Evolutionary conservation across 2,888 invertebrate species (phyloP).

Genomic region (Helleia helle): DNA sequence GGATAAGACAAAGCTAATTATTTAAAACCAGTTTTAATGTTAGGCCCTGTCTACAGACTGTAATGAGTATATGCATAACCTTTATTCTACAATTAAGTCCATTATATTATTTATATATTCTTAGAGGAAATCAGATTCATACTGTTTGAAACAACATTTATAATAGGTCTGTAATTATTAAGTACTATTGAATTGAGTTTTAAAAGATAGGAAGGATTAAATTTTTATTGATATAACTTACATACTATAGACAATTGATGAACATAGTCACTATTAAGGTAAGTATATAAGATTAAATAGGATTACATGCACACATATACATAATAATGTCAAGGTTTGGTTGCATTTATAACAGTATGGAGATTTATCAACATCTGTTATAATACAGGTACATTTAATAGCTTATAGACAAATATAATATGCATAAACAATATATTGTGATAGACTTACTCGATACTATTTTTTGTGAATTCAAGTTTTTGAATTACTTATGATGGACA

Average conservation of each 20-base stretch:
- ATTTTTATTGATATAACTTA: constrained; percentile 43
- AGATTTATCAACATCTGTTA: background rate
- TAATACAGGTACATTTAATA: background rate
- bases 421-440: background rate
- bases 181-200: constrained; percentile 10
- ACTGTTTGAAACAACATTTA: background rate
- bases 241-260: constrained; percentile 19
- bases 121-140: background rate
- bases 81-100: constrained; percentile 1
- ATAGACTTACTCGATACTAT: too few relatives aligned
- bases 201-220: constrained; percentile 52
- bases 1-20: too few relatives aligned
- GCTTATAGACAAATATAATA: background rate
- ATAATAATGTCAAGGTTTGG: constrained; percentile 9
- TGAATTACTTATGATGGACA: constrained; percentile 3
- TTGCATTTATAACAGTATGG: constrained; percentile 4
- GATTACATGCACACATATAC: constrained; percentile 16
- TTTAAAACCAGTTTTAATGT: background rate
- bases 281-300: constrained; percentile 22
- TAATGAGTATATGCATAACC: constrained; percentile 11
- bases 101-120: too few relatives aligned
- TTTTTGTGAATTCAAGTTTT: background rate
- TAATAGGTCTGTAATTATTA: constrained; percentile 1
- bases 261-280: constrained; percentile 18
- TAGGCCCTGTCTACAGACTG: constrained; percentile 6